These are phyloP conservation scores for Orthonyx spaldingii DNA, from an alignment of 2,113 vertebrate genomes.

Conservation along the genomic window DNA sequence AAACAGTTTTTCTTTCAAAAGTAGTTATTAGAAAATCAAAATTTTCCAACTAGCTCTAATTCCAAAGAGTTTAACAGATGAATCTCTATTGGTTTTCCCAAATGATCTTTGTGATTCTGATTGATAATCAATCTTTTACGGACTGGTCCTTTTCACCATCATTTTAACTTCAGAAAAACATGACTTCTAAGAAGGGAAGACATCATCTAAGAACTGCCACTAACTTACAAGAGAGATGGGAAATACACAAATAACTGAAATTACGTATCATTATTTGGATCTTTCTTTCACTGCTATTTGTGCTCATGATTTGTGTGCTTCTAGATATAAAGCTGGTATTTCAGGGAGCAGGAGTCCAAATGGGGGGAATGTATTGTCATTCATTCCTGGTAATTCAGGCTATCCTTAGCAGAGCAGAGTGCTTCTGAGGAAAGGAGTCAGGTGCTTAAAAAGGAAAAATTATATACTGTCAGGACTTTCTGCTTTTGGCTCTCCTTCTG, in stretches of 20 bases:
- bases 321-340: neutral
- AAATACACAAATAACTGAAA: neutral
- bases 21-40: neutral
- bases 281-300: neutral
- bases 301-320: neutral
- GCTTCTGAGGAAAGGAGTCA: neutral
- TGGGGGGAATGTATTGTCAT: neutral
- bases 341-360: neutral
- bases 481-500: neutral
- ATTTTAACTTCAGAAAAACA: neutral
- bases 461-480: neutral
- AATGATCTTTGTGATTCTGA: neutral
- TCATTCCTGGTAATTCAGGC: neutral
- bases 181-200: neutral
- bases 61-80: neutral
- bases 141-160: neutral
- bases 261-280: neutral
- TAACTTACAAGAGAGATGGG: neutral
- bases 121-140: neutral
- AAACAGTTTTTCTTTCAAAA: neutral
- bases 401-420: neutral
- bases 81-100: neutral
- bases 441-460: neutral
- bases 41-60: neutral
- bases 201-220: neutral